phyloP scores from a whole-genome alignment of 2,888 invertebrate species.

The Agrypnus murinus region DNA sequence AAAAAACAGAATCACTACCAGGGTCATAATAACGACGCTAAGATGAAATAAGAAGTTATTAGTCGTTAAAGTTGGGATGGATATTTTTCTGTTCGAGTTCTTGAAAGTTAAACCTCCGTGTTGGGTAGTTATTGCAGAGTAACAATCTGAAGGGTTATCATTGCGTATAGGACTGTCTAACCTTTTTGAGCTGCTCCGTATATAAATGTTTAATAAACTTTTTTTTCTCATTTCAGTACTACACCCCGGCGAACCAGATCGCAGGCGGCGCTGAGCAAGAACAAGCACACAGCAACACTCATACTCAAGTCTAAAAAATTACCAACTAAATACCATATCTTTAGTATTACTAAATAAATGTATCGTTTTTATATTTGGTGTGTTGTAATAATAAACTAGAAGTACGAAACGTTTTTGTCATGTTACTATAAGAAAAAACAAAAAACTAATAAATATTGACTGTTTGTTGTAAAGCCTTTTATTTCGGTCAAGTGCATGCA shows the following conservation, averaged over 20 bases:
- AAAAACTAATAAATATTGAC: constrained; percentile 63
- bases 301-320: constrained; percentile 87
- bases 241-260: constrained; percentile 87
- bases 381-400: too few species aligned
- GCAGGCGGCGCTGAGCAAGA: constrained; percentile 80
- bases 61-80: constrained; percentile 25
- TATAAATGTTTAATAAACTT: constrained; percentile 34
- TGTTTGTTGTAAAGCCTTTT: constrained; percentile 62
- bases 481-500: constrained; percentile 41
- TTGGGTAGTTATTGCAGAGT: background rate
- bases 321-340: constrained; percentile 52
- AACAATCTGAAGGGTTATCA: constrained; percentile 22
- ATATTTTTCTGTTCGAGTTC: constrained; percentile 2
- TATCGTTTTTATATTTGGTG: constrained; percentile 64
- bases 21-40: background rate
- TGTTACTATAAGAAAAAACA: constrained; percentile 64
- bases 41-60: constrained; percentile 25
- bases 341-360: constrained; percentile 58
- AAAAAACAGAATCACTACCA: constrained; percentile 15
- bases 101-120: background rate
- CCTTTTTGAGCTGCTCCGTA: constrained; percentile 21
- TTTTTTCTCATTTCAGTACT: constrained; percentile 82
- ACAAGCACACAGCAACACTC: constrained; percentile 87
- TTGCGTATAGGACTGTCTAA: constrained; percentile 20
- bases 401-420: constrained; percentile 61